Percentiles rank a stretch among this genome's conserved stretches.
Conservation (phyloP, 2,888 invertebrate genomes). For the Ariolimax columbianus region DNA sequence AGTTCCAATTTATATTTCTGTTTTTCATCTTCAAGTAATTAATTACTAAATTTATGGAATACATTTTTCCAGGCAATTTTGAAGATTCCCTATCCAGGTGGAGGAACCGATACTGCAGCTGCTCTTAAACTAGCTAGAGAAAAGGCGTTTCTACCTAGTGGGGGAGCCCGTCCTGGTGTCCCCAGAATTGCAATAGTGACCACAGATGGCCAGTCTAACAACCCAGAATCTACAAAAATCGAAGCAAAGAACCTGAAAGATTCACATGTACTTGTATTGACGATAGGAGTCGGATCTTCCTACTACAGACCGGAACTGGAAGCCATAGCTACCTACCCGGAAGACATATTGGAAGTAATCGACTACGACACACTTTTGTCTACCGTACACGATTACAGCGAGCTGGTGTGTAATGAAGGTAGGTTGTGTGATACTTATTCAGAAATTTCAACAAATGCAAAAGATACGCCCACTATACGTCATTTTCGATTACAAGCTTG, state of each 20-base stretch:
- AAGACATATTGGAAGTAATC: neutral
- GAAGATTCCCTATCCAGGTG: neutral
- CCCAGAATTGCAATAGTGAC: neutral
- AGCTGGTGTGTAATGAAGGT: neutral
- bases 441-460: no score
- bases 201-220: neutral
- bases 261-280: neutral
- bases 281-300: neutral
- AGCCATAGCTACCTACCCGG: neutral
- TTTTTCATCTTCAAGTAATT: no score
- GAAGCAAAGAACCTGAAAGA: neutral
- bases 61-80: neutral
- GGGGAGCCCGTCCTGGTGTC: neutral
- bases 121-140: neutral
- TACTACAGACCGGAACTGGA: neutral
- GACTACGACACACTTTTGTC: neutral
- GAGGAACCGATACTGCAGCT: neutral
- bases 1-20: no score
- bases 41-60: no score
- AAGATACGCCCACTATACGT: no score
- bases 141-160: neutral
- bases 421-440: neutral
- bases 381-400: neutral
- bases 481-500: no score
- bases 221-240: neutral